A percentile compares a stretch with the other conserved stretches of the same genome.
These are phyloP conservation scores for Nephrocerus scutellatus DNA, from an alignment of 2,888 invertebrate genomes.

Conservation along the genomic window DNA sequence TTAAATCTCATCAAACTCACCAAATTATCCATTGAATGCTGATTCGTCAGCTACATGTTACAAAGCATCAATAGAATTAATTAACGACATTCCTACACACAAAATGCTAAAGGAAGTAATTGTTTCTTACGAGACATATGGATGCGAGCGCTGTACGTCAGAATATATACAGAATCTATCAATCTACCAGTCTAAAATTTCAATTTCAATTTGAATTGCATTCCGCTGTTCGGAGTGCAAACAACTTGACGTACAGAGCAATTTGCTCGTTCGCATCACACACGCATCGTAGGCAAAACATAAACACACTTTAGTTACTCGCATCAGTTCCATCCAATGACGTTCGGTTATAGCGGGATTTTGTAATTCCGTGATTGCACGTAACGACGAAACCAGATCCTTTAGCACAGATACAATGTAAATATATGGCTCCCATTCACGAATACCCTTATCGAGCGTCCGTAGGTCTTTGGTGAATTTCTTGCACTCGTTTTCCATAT, in stretches of 20 bases:
- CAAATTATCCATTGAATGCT: constrained; percentile 28
- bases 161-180: too few species aligned
- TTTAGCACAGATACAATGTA: constrained; percentile 75
- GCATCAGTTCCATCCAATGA: constrained; percentile 94
- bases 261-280: too few species aligned
- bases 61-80: too few species aligned
- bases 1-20: constrained; percentile 25
- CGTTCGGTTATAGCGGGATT: constrained; percentile 91
- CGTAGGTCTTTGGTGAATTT: constrained; percentile 81
- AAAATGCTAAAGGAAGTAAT: too few species aligned
- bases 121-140: too few species aligned
- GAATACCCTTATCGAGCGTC: constrained; percentile 75
- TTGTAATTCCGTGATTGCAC: constrained; percentile 89
- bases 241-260: not conserved
- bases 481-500: constrained; percentile 93
- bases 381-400: constrained; percentile 86
- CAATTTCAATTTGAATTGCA: not conserved
- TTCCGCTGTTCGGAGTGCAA: not conserved
- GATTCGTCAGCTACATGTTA: constrained; percentile 27
- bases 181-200: not conserved
- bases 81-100: too few species aligned
- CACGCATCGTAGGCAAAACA: not conserved
- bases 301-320: constrained; percentile 70
- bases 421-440: constrained; percentile 71
- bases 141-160: too few species aligned